Evolutionary conservation across 2,888 invertebrate genomes (phyloP).

Genomic region (Apodemia hepburni): DNA sequence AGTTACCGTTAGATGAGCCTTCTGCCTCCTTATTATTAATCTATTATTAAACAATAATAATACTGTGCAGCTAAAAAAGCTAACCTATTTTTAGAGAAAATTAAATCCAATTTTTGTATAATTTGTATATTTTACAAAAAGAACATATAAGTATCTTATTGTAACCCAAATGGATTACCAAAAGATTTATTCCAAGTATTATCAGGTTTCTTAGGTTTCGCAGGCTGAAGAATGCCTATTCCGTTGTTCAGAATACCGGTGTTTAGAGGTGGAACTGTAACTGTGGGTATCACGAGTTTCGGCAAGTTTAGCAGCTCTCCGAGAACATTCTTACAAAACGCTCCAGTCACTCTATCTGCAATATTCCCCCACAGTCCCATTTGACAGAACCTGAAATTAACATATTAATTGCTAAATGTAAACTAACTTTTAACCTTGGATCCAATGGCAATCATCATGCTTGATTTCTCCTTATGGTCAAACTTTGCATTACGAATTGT

Average conservation of each 20-base stretch:
- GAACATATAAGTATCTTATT: not conserved
- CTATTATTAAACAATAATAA: not conserved
- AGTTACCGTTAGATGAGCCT: no score
- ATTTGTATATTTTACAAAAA: not conserved
- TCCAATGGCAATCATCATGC: no score
- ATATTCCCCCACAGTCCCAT: constrained; percentile 85
- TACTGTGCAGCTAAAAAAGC: not conserved
- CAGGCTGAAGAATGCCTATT: constrained; percentile 19
- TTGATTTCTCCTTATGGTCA: no score
- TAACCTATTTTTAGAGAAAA: not conserved
- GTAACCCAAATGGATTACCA: constrained; percentile 28
- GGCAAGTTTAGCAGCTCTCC: constrained; percentile 49
- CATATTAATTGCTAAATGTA: not conserved
- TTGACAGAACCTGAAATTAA: constrained; percentile 79
- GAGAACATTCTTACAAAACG: constrained; percentile 70
- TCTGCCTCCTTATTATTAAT: no score
- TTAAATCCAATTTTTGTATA: not conserved
- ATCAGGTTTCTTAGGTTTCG: constrained; percentile 18
- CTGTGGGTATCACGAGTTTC: constrained; percentile 31
- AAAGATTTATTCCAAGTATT: constrained; percentile 26
- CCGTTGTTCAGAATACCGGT: constrained; percentile 17
- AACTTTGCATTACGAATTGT: no score
- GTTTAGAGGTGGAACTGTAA: not conserved
- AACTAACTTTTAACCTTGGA: no score
- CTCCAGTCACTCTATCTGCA: constrained; percentile 75